Percentiles rank a stretch among this genome's conserved stretches.
Evolutionary conservation across 2,888 invertebrate genomes (phyloP).

Genomic region (Andrena dorsata): DNA sequence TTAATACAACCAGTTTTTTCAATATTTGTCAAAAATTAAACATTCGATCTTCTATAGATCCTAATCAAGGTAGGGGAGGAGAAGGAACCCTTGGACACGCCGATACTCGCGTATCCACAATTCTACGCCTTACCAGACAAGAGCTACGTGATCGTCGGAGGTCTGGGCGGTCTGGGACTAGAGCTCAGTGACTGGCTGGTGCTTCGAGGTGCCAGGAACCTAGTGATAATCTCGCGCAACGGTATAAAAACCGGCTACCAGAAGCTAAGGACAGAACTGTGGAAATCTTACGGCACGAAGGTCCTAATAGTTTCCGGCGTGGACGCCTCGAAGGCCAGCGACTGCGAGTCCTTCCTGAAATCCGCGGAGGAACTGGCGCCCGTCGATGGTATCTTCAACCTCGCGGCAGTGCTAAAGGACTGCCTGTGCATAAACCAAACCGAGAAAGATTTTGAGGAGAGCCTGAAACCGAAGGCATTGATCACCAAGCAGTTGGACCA

Average conservation of each 20-base stretch:
- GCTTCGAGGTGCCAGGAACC: constrained; percentile 91
- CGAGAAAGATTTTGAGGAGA: constrained; percentile 85
- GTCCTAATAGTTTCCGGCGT: constrained; percentile 89
- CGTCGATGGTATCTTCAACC: constrained; percentile 89
- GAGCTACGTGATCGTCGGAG: constrained; percentile 90
- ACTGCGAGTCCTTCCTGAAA: constrained; percentile 90
- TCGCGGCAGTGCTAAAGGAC: constrained; percentile 88
- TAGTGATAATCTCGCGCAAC: constrained; percentile 92
- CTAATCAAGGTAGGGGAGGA: constrained; percentile 46
- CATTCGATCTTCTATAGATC: constrained; percentile 14
- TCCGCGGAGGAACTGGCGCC: constrained; percentile 86
- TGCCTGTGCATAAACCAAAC: constrained; percentile 87
- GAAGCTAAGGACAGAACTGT: constrained; percentile 88
- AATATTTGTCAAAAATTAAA: neutral
- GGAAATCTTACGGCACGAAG: constrained; percentile 90
- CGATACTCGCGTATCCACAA: constrained; percentile 85
- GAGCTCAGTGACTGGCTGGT: constrained; percentile 95
- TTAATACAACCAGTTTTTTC: neutral
- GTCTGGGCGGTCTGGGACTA: constrained; percentile 96
- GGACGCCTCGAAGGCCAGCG: constrained; percentile 90
- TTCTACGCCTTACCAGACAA: constrained; percentile 86
- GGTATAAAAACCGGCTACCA: constrained; percentile 95
- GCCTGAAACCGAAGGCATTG: constrained; percentile 87
- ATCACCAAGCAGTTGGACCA: constrained; percentile 87
- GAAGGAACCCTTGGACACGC: constrained; percentile 52